A percentile compares a stretch with the other conserved stretches of the same genome.
Conservation (phyloP, 2,888 invertebrate genomes). For the Formica aserva region DNA sequence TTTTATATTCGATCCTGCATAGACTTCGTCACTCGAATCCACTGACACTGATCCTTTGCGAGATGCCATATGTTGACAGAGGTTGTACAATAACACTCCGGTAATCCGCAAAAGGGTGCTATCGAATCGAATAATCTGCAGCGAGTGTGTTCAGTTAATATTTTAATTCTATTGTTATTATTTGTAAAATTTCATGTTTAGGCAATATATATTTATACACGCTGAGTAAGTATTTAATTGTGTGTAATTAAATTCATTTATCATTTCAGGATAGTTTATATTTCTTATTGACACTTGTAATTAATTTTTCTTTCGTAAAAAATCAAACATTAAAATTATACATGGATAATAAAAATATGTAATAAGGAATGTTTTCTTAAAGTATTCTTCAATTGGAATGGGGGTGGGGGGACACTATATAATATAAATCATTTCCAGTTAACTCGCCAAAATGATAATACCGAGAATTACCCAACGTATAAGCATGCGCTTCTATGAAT, state of each 20-base stretch:
- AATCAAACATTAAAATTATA: not conserved
- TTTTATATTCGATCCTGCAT: not conserved
- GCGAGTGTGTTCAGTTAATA: constrained; percentile 18
- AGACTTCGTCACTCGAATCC: constrained; percentile 36
- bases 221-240: not conserved
- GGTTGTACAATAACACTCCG: constrained; percentile 4
- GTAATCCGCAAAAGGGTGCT: constrained; percentile 1
- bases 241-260: not conserved
- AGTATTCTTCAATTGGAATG: not conserved
- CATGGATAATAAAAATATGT: not conserved
- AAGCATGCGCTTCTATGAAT: constrained; percentile 39
- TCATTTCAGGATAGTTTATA: not conserved
- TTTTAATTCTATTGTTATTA: not conserved
- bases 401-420: not conserved
- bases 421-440: constrained; percentile 26
- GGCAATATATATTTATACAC: not conserved
- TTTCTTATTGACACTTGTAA: not conserved
- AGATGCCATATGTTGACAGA: constrained; percentile 17
- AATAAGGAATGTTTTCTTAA: not conserved
- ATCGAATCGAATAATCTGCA: not conserved
- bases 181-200: not conserved
- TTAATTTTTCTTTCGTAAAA: not conserved
- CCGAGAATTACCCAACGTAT: constrained; percentile 36
- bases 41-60: constrained; percentile 27
- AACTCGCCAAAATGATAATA: constrained; percentile 47